Evolutionary conservation across 2,797 vertebrate genomes (phyloP), one percentile per base, ranked within the genome.

Genomic region (Babyrousa celebensis): DNA sequence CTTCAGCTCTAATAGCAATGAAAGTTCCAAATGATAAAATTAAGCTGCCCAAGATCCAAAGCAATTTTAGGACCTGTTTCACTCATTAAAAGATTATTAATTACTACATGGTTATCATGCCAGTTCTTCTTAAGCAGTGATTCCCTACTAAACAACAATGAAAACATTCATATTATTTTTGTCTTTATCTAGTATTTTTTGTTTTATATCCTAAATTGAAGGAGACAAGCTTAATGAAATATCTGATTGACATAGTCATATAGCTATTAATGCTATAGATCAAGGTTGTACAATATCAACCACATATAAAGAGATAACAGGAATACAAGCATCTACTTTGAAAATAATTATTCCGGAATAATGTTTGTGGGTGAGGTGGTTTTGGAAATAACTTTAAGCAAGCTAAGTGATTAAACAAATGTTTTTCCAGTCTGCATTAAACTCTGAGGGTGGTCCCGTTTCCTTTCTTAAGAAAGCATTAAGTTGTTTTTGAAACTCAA

Each of bases 101-200:
- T 98, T 98, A 96, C 93, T 98, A 90, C 94, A 92, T 94, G 60
- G 86, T 98, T 98, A 97, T 97, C 43, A 43, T 98, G 97, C 96
- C 98, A 97, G 92, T 97, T 96, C 94, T 91, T 98, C 96, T 97
- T 96, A 97, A 98, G 92, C 94, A 98, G 96, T 97, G 98, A 98
- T 98, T 98, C 98, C 96, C 96, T 96, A 98, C 87, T 97, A 98
- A 98, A 97, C 60, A 54, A 97, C 96, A 98, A 97, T 98, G 97
- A 98, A 98, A 80, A 40, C 78, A 67, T 98, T 98, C 97, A 83
- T 97, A 92, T 85, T 95, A 91, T 68, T 83, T 86, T 63, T 87
- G 65, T 85, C 84, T 40, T 48, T 92, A 70, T 32, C 91, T 86
- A 98, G 94, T 97, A 97, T 97, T 98, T 98, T 98, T 96, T 92